Evolutionary conservation across 2,113 vertebrate genomes (phyloP).

Genomic region (Pachypanchax playfairii): DNA sequence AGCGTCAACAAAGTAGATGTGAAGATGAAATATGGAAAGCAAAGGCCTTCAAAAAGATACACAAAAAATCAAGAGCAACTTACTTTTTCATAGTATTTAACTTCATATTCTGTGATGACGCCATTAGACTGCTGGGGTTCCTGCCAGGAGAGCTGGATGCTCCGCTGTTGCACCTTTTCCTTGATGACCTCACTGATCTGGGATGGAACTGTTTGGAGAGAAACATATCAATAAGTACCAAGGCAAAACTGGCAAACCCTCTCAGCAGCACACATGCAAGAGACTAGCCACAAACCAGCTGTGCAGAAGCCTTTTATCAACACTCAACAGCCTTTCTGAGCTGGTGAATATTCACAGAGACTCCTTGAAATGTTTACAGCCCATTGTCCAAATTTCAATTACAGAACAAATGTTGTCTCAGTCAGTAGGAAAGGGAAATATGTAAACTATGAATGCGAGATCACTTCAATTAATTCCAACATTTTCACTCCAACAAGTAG

Average conservation of each 20-base stretch:
- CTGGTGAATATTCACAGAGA: constrained; percentile 88
- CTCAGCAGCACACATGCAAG: neutral
- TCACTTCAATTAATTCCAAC: constrained; percentile 85
- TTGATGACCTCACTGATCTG: constrained; percentile 97
- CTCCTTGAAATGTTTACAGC: constrained; percentile 84
- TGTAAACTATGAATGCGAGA: constrained; percentile 83
- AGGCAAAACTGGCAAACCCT: constrained; percentile 42
- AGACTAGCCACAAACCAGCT: constrained; percentile 1
- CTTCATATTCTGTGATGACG: constrained; percentile 98
- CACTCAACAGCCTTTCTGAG: constrained; percentile 59
- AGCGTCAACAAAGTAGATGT: constrained; percentile 18
- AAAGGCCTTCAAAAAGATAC: neutral
- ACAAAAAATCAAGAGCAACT: constrained; percentile 65
- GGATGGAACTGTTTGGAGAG: constrained; percentile 91
- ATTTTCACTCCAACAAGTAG: constrained; percentile 76
- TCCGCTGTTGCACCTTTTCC: constrained; percentile 92
- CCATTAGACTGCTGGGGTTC: constrained; percentile 98
- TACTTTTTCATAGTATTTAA: constrained; percentile 99
- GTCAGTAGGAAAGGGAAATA: constrained; percentile 78
- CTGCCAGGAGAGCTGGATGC: constrained; percentile 97
- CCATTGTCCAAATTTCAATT: constrained; percentile 87
- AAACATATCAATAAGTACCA: constrained; percentile 81
- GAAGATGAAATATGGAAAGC: neutral
- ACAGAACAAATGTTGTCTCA: constrained; percentile 83
- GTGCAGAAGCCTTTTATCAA: constrained; percentile 39